Evolutionary conservation across 2,888 invertebrate genomes (phyloP).

Genomic region (Germaria angustata): DNA sequence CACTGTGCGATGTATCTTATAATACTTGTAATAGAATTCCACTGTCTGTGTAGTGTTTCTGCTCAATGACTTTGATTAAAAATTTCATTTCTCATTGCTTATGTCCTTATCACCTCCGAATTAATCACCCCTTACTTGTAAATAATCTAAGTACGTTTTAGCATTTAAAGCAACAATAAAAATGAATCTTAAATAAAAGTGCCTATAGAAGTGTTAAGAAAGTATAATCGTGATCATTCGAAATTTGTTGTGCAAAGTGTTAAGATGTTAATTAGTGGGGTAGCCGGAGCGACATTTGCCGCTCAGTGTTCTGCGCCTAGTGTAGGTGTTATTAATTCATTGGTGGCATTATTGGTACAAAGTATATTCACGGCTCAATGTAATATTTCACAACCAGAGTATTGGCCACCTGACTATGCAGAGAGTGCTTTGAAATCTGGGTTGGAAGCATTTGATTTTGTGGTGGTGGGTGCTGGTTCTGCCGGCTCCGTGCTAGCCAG

Average conservation of each 20-base stretch:
- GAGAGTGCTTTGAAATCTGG: slow-evolving; percentile 55
- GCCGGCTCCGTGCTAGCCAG: slow-evolving; percentile 83
- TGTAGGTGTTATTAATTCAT: slow-evolving; percentile 73
- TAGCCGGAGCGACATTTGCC: neutral
- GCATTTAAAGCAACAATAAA: neutral
- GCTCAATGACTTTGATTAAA: too few species aligned
- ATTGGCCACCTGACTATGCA: slow-evolving; percentile 81
- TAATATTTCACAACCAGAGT: slow-evolving; percentile 79
- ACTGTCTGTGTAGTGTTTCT: too few species aligned
- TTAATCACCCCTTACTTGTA: neutral
- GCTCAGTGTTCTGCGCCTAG: slow-evolving; percentile 69
- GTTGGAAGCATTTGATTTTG: slow-evolving; percentile 80
- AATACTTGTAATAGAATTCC: too few species aligned
- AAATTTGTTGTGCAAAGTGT: neutral
- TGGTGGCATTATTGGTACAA: slow-evolving; percentile 82
- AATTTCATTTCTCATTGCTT: too few species aligned
- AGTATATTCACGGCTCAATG: slow-evolving; percentile 83
- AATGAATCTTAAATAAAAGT: neutral
- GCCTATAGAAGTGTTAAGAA: neutral
- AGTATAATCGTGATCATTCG: too few species aligned
- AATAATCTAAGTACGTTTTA: neutral
- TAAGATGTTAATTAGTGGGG: neutral
- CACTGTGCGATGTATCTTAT: too few species aligned
- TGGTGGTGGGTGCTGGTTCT: slow-evolving; percentile 82
- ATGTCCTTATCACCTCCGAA: too few species aligned